Evolutionary conservation across 1,140 invertebrate species (phyloP).

Genomic region (Listronotus oregonensis): DNA sequence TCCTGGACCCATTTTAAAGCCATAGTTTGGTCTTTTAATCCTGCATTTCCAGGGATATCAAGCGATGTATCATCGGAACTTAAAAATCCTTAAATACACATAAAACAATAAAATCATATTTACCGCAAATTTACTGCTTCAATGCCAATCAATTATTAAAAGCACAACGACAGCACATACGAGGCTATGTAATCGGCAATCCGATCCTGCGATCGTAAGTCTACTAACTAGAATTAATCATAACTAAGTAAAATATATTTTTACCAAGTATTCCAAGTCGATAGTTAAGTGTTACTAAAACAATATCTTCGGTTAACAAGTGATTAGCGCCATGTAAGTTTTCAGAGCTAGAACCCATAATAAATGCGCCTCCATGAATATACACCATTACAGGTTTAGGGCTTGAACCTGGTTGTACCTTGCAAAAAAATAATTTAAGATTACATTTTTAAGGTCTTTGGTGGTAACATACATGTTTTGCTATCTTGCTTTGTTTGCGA

Average conservation of each 20-base stretch:
- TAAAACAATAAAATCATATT: neutral
- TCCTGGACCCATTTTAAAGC: conserved; percentile 66
- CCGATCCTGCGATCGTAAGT: too few relatives aligned
- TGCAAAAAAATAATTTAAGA: neutral
- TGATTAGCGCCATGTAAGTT: conserved; percentile 64
- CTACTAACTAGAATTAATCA: too few relatives aligned
- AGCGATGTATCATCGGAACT: conserved; percentile 51
- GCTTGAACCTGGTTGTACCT: too few relatives aligned
- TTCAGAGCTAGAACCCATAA: conserved; percentile 62
- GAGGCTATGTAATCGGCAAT: too few relatives aligned
- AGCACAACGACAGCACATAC: too few relatives aligned
- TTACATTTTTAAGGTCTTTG: conserved; percentile 32
- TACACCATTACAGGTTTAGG: conserved; percentile 66
- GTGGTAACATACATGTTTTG: too few relatives aligned
- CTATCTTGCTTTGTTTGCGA: too few relatives aligned
- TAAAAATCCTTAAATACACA: conserved; percentile 58
- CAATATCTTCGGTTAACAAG: conserved; percentile 62
- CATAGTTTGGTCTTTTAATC: conserved; percentile 65
- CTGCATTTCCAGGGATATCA: conserved; percentile 63
- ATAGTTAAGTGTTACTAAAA: conserved; percentile 59
- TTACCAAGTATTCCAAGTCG: conserved; percentile 58
- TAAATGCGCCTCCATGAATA: conserved; percentile 69
- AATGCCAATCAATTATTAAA: neutral
- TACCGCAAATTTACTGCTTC: neutral
- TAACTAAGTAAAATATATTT: conserved; percentile 3